Percentiles rank a stretch among this genome's conserved stretches.
These are phyloP conservation scores for Cremastinae sp. DNA, from an alignment of 2,888 invertebrate genomes.

Conservation along the genomic window DNA sequence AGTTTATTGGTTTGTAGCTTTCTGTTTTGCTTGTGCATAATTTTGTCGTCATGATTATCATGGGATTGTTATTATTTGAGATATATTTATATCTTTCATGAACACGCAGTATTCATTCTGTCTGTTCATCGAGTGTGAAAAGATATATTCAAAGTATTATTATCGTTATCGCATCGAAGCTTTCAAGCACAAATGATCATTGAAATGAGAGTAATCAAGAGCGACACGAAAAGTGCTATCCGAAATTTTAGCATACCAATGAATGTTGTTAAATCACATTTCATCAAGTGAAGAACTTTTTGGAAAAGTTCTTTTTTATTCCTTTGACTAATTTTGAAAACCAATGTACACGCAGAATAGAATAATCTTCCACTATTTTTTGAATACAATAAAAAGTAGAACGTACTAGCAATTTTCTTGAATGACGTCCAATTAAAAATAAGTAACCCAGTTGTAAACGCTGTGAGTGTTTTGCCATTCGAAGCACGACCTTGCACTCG, in stretches of 20 bases:
- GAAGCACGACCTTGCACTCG: slow-evolving; percentile 7
- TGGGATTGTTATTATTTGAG: not conserved
- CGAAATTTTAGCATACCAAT: not conserved
- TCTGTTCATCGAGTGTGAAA: slow-evolving; percentile 62
- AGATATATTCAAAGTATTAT: slow-evolving; percentile 61
- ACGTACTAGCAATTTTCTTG: slow-evolving; percentile 15
- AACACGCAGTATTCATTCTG: slow-evolving; percentile 6
- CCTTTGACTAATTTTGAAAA: not conserved
- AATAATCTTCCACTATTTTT: too few relatives aligned
- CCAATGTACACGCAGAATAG: too few relatives aligned
- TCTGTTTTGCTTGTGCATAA: too few relatives aligned
- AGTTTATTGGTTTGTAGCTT: too few relatives aligned
- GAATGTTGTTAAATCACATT: not conserved
- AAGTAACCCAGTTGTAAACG: slow-evolving; percentile 22
- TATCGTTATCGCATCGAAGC: slow-evolving; percentile 56
- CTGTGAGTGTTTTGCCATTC: slow-evolving; percentile 17
- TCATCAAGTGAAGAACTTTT: too few relatives aligned
- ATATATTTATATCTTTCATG: slow-evolving; percentile 11
- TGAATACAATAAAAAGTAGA: slow-evolving; percentile 5
- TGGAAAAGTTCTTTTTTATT: too few relatives aligned
- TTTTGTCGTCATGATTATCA: not conserved
- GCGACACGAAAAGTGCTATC: slow-evolving; percentile 5
- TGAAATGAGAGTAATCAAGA: not conserved
- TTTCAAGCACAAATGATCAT: slow-evolving; percentile 36
- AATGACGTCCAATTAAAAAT: slow-evolving; percentile 46